Conservation (phyloP, 2,888 invertebrate species). For the Gerris lacustris region DNA sequence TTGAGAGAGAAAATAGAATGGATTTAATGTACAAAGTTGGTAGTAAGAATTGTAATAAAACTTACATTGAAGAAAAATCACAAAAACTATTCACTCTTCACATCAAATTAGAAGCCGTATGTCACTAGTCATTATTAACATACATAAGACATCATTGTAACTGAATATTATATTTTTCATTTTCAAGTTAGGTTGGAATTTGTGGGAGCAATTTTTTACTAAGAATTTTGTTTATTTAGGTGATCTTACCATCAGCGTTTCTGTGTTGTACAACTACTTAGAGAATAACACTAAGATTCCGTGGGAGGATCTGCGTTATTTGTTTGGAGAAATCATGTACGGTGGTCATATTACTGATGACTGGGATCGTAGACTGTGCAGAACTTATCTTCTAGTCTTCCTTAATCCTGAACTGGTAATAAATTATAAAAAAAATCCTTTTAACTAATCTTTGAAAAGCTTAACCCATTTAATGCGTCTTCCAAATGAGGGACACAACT, state of each 20-base stretch:
- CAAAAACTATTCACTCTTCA: no score
- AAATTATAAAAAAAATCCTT: background rate
- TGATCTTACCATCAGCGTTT: constrained; percentile 82
- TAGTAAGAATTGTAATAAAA: no score
- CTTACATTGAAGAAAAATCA: no score
- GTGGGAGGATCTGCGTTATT: constrained; percentile 86
- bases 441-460: background rate
- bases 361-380: constrained; percentile 81
- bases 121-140: no score
- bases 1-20: no score
- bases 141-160: no score
- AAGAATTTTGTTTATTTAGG: constrained; percentile 41
- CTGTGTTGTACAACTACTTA: constrained; percentile 79
- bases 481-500: background rate
- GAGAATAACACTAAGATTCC: constrained; percentile 79
- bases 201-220: no score
- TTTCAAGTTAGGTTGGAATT: no score
- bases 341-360: constrained; percentile 95
- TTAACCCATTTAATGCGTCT: background rate
- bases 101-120: no score
- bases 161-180: no score
- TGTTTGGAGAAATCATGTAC: constrained; percentile 96
- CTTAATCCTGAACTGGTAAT: constrained; percentile 63
- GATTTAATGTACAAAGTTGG: no score
- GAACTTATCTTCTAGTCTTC: constrained; percentile 73